Conservation (phyloP, 2,113 vertebrate genomes). For the Campylomormyrus tamandua region DNA sequence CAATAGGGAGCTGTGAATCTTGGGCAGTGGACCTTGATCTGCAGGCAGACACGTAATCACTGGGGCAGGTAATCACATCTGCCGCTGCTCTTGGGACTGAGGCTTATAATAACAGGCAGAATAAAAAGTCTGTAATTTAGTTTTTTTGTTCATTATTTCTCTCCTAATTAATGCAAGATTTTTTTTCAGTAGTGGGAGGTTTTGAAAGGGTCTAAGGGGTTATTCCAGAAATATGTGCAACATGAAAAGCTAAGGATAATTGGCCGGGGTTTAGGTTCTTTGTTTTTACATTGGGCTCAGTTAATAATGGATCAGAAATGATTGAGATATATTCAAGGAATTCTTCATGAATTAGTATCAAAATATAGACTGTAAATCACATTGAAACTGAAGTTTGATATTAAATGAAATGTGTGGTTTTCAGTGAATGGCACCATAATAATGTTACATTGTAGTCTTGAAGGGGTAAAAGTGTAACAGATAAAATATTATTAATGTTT, state of each 20-base stretch:
- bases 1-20: not conserved
- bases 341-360: not conserved
- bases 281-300: constrained; percentile 12
- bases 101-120: not conserved
- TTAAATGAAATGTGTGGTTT: not conserved
- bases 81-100: not conserved
- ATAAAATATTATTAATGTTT: not conserved
- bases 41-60: not conserved
- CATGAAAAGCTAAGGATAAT: constrained; percentile 24
- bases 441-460: not conserved
- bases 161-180: constrained; percentile 19
- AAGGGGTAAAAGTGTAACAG: not conserved
- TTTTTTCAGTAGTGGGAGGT: constrained; percentile 3
- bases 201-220: constrained; percentile 15
- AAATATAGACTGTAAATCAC: constrained; percentile 9
- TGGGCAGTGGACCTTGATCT: not conserved
- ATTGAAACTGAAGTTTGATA: not conserved
- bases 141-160: constrained; percentile 8
- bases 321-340: constrained; percentile 9
- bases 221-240: constrained; percentile 12
- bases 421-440: not conserved
- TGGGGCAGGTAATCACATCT: not conserved
- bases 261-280: constrained; percentile 15
- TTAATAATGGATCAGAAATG: constrained; percentile 13
- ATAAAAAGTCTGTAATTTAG: not conserved